Percentiles rank a stretch among this genome's conserved stretches.
These are phyloP conservation scores for Acronicta alni DNA, from an alignment of 2,888 invertebrate species.

Conservation along the genomic window DNA sequence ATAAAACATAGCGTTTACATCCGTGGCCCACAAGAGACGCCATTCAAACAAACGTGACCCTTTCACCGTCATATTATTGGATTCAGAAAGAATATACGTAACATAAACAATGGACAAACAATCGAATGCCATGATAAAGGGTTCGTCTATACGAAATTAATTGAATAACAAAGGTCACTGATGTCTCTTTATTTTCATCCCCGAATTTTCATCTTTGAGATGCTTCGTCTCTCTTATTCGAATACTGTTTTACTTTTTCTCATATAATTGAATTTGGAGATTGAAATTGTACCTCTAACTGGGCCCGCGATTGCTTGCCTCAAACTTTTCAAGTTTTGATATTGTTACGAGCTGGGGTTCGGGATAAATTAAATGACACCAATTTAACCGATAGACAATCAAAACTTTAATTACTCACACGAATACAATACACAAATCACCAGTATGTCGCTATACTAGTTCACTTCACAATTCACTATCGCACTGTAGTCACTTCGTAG, in stretches of 20 bases:
- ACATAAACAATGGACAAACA: conserved; percentile 80
- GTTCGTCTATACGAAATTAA: conserved; percentile 78
- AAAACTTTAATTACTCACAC: too few species aligned
- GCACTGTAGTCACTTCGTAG: too few species aligned
- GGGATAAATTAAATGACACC: too few species aligned
- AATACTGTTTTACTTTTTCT: conserved; percentile 39
- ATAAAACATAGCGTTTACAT: conserved; percentile 65
- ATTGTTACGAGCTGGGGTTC: too few species aligned
- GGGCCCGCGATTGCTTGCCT: conserved; percentile 28
- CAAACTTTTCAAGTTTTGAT: conserved; percentile 48
- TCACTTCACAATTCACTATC: too few species aligned
- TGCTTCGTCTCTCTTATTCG: conserved; percentile 44
- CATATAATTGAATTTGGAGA: conserved; percentile 42
- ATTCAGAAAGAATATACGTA: conserved; percentile 73
- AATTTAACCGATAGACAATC: too few species aligned
- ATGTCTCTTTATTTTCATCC: conserved; percentile 65
- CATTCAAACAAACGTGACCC: conserved; percentile 70
- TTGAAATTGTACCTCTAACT: conserved; percentile 52
- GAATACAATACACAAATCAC: too few species aligned
- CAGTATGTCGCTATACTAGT: too few species aligned
- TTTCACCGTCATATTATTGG: conserved; percentile 77
- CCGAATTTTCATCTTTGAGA: conserved; percentile 49
- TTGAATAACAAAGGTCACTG: conserved; percentile 79
- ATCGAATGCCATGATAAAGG: conserved; percentile 79
- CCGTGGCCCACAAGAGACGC: conserved; percentile 47